Base-by-base conservation (phyloP, 2,113 vertebrate species). In the Zosterops pallidus region DNA sequence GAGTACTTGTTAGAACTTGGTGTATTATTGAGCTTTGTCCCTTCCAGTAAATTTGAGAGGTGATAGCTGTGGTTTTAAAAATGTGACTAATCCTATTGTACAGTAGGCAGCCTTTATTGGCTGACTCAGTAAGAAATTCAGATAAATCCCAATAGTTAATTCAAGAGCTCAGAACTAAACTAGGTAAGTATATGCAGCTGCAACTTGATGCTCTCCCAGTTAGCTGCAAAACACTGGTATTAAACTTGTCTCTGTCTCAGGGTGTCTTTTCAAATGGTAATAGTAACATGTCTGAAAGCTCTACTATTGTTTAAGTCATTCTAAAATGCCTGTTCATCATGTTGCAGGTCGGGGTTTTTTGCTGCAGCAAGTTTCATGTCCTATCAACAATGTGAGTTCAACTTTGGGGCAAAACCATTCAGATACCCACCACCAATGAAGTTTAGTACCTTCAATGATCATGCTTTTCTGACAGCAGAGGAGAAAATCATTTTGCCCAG, bases 361-460 rank as follows among this genome's bases (percentile, higher is more conserved):
- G 99, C 99, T 35, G 99, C 99, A 83, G 99, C 99, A 78, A 99
- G 99, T 98, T 99, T 99, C 95, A 99, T 99, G 99, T 99, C 99
- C 26, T 99, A 99, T 96, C 99, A 99, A 96, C 99, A 99, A 92
- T 99, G 99, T 63, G 99, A 99, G 98, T 99, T 99, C 96, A 99
- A 99, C 97, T 99, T 99, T 33, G 99, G 99, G 97, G 98, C 99
- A 97, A 99, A 99, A 94, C 98, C 99, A 93, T 99, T 99, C 97
- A 99, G 98, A 96, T 99, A 99, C 96, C 98, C 99, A 41, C 99
- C 99, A 6, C 93, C 99, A 35, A 96, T 98, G 92, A 99, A 99
- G 97, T 99, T 99, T 96, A 99, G 98, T 98, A 99, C 99, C 96
- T 99, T 99, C 96, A 99, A 99, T 64, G 99, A 99, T 92, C 99